These are phyloP conservation scores for Plodia interpunctella DNA, from an alignment of 1,140 invertebrate genomes.

Conservation along the genomic window DNA sequence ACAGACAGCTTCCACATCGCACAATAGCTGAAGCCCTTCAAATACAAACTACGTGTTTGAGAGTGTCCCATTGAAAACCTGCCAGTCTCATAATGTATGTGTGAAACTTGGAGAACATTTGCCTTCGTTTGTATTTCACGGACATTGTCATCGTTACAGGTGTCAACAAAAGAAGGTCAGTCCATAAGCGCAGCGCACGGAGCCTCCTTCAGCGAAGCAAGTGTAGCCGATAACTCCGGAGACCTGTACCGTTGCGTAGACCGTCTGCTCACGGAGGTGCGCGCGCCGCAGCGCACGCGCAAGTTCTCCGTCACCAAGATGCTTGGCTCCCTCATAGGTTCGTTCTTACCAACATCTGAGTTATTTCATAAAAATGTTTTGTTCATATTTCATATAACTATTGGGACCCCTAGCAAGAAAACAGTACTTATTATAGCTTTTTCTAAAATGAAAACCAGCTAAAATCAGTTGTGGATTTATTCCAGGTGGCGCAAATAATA, in stretches of 20 bases:
- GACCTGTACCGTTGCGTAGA: constrained; percentile 84
- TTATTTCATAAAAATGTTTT: neutral
- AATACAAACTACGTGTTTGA: neutral
- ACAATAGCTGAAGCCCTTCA: neutral
- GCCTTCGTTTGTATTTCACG: too few species aligned
- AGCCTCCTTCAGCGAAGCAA: constrained; percentile 86
- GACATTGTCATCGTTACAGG: constrained; percentile 64
- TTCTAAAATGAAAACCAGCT: neutral
- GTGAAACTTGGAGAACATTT: constrained; percentile 1
- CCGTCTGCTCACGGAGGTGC: constrained; percentile 80
- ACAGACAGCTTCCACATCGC: constrained; percentile 8
- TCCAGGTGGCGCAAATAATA: constrained; percentile 49
- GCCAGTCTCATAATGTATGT: neutral
- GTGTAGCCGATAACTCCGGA: constrained; percentile 85
- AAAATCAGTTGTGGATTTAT: constrained; percentile 8
- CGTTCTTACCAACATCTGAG: neutral
- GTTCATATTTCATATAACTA: too few species aligned
- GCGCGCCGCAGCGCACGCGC: constrained; percentile 78
- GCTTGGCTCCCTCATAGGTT: constrained; percentile 85
- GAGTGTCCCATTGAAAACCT: constrained; percentile 9
- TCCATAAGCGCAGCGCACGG: constrained; percentile 80
- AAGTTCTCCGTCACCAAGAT: constrained; percentile 89
- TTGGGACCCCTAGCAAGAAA: too few species aligned
- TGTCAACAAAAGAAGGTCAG: constrained; percentile 83
- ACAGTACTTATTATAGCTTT: too few species aligned